Evolutionary conservation across 2,797 vertebrate species (phyloP).

Genomic region (Cyprinodon diabolis): DNA sequence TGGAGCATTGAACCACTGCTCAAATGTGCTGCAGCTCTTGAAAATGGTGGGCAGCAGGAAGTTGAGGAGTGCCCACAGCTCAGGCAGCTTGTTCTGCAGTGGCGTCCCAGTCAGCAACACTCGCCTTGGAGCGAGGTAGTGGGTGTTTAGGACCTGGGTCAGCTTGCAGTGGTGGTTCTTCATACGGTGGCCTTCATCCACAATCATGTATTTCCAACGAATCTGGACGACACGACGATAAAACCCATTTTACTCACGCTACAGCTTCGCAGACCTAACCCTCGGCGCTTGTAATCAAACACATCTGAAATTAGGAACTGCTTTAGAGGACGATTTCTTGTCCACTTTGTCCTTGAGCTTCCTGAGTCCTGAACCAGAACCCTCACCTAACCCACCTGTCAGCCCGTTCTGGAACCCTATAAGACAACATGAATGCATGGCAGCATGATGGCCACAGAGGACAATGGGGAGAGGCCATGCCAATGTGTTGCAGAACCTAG

Average conservation of each 20-base stretch:
- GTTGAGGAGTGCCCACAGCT: slow-evolving; percentile 97
- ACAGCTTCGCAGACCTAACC: neutral
- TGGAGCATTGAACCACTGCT: slow-evolving; percentile 98
- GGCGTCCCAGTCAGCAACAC: slow-evolving; percentile 95
- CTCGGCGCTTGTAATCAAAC: slow-evolving; percentile 1
- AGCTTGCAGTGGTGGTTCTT: slow-evolving; percentile 99
- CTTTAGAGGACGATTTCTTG: slow-evolving; percentile 29
- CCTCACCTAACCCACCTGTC: slow-evolving; percentile 62
- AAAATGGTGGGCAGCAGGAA: slow-evolving; percentile 98
- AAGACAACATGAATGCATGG: slow-evolving; percentile 72
- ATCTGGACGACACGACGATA: slow-evolving; percentile 74
- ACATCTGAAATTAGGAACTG: slow-evolving; percentile 20
- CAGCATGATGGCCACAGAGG: slow-evolving; percentile 67
- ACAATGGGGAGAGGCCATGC: slow-evolving; percentile 56
- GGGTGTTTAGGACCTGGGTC: slow-evolving; percentile 96
- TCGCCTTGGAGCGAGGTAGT: slow-evolving; percentile 94
- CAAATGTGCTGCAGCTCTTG: slow-evolving; percentile 98
- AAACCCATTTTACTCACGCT: neutral
- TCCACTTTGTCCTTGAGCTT: slow-evolving; percentile 40
- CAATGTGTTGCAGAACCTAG: slow-evolving; percentile 67
- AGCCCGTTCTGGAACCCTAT: slow-evolving; percentile 62
- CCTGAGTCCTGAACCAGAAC: slow-evolving; percentile 35
- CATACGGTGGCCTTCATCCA: slow-evolving; percentile 98
- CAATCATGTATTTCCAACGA: slow-evolving; percentile 99
- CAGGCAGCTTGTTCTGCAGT: slow-evolving; percentile 95